These are phyloP conservation scores for Argyrosomus japonicus DNA, from an alignment of 2,113 vertebrate species.

Conservation along the genomic window DNA sequence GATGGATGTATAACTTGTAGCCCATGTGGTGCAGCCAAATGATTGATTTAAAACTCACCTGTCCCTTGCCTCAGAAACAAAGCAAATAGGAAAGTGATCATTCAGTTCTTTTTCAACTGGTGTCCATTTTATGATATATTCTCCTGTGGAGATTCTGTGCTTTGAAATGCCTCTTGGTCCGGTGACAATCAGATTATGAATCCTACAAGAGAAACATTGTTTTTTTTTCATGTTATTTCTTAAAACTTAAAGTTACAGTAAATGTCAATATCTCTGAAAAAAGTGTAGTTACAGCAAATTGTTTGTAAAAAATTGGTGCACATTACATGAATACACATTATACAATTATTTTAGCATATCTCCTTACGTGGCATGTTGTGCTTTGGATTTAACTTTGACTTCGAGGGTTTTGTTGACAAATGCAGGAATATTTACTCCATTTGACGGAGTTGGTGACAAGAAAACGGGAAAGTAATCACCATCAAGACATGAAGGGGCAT, in stretches of 20 bases:
- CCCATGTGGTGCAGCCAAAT: background rate
- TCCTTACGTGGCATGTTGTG: constrained; percentile 32
- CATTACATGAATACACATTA: background rate
- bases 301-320: no score
- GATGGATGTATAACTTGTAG: no score
- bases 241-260: background rate
- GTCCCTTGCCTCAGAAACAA: constrained; percentile 62
- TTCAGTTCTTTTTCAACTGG: constrained; percentile 53
- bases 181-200: constrained; percentile 56
- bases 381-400: background rate
- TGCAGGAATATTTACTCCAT: background rate
- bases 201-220: constrained; percentile 31
- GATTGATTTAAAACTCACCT: constrained; percentile 37
- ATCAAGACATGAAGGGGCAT: background rate
- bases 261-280: background rate
- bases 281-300: background rate
- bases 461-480: background rate
- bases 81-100: constrained; percentile 71
- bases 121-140: constrained; percentile 64
- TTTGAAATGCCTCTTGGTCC: constrained; percentile 60
- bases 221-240: background rate
- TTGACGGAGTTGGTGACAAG: background rate
- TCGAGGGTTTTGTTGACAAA: background rate
- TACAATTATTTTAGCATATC: background rate
- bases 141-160: background rate